phyloP scores from a whole-genome alignment of 2,888 invertebrate genomes.

The Epistrophella euchroma region DNA sequence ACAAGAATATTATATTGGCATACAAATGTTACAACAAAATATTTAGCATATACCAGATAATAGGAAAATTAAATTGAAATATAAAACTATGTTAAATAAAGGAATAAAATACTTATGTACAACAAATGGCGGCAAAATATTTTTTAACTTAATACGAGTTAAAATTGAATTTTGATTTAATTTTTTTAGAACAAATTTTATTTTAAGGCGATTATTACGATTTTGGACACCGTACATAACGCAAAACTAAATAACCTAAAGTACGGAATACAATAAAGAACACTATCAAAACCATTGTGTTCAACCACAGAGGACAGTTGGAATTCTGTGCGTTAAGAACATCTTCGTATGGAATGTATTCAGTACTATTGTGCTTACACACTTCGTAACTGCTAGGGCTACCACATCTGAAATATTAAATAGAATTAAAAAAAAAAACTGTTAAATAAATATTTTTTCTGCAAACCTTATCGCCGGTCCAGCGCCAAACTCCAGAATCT shows the following conservation, averaged over 20 bases:
- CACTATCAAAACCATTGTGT: conserved; percentile 88
- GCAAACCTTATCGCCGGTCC: conserved; percentile 88
- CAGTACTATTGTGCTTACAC: conserved; percentile 85
- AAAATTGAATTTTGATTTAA: conserved; percentile 8
- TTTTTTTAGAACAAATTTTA: neutral
- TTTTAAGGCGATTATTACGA: conserved; percentile 78
- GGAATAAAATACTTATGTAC: conserved; percentile 58
- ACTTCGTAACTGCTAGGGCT: conserved; percentile 88
- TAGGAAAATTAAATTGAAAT: conserved; percentile 34
- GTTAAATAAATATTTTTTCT: neutral
- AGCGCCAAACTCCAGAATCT: conserved; percentile 90
- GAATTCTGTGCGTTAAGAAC: conserved; percentile 88
- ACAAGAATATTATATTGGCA: conserved; percentile 71
- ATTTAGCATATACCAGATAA: conserved; percentile 49
- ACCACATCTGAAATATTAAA: conserved; percentile 86
- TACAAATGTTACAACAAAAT: conserved; percentile 24
- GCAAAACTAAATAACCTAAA: conserved; percentile 89
- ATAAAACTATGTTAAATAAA: conserved; percentile 35
- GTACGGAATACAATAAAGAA: conserved; percentile 89
- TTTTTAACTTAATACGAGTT: conserved; percentile 11
- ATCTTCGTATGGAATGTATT: conserved; percentile 87
- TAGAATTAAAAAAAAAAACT: conserved; percentile 4
- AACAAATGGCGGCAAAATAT: conserved; percentile 64
- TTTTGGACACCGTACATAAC: conserved; percentile 89
- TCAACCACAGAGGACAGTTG: conserved; percentile 89